Evolutionary conservation across 2,797 vertebrate species (phyloP), one percentile per base, ranked within the genome.

Genomic region (Dromococcyx pavoninus): DNA sequence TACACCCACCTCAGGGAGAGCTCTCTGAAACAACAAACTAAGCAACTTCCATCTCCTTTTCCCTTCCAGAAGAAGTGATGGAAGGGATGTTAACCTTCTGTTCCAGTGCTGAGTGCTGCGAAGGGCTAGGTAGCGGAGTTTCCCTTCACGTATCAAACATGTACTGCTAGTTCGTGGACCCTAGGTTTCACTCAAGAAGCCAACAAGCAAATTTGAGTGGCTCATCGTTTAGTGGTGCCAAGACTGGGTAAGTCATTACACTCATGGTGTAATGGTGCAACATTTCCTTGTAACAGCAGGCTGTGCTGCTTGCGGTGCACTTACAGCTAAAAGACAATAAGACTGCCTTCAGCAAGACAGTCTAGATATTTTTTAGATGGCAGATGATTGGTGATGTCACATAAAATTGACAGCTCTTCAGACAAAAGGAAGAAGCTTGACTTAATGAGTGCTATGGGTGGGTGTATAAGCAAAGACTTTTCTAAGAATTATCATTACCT

Each of bases 331-430:
- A 71, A 67, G 53, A 48, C 32, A 93, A 9, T 17, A 54, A 82
- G 39, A 71, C 83, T 95, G 88, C 86, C 90, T 95, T 93, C 83
- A 94, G 88, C 77, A 18, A 94, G 86, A 89, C 94, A 96, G 93
- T 74, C 83, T 69, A 2, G 77, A 96, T 77, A 91, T 48, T 16
- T 93, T 80, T 93, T 3, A 91, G 89, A 21, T 91, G 88, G 93
- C 93, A 96, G 89, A 28, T 96, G 95, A 95, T 96, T 87, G 95
- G 94, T 96, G 93, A 96, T 95, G 95, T 89, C 93, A 96, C 86
- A 13, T 89, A 83, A 80, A 96, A 96, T 92, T 96, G 95, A 95
- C 95, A 96, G 96, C 89, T 64, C 60, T 62, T 91, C 92, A 95
- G 93, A 95, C 91, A 92, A 97, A 94, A 96, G 77, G 86, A 87